phyloP scores from a whole-genome alignment of 2,797 vertebrate species.

The Silurus aristotelis region DNA sequence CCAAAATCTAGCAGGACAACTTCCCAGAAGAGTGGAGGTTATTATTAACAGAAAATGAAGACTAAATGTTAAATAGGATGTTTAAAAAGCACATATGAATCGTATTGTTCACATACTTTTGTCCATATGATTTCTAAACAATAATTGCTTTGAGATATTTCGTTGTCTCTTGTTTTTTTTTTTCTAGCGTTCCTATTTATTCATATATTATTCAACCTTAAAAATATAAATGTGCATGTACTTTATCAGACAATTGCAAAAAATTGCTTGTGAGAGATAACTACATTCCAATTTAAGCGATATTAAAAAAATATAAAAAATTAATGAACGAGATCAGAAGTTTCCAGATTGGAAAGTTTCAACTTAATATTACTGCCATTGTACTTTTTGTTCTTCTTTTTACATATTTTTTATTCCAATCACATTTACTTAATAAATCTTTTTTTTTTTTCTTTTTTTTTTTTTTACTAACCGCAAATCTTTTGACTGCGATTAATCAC shows the following conservation, averaged over 20 bases:
- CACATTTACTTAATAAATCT: background rate
- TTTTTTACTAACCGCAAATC: constrained; percentile 13
- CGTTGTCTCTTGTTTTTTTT: background rate
- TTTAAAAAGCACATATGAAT: no score
- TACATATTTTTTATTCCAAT: background rate
- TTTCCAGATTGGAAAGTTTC: background rate
- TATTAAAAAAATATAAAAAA: background rate
- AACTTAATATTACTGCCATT: background rate
- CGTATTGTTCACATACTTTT: no score
- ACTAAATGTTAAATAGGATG: no score
- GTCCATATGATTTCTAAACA: background rate
- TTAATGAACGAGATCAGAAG: background rate
- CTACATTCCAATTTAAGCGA: background rate
- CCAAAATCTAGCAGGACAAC: no score
- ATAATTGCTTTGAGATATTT: background rate
- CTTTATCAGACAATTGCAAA: background rate
- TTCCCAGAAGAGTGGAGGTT: no score
- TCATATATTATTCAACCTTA: background rate
- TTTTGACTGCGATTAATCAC: constrained; percentile 26
- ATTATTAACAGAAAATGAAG: no score
- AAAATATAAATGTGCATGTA: background rate
- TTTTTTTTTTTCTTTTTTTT: constrained; percentile 5
- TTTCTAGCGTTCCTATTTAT: background rate
- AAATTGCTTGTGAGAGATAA: background rate
- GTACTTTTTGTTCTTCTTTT: background rate